These are phyloP conservation scores for Dicranocentrus wangi DNA, from an alignment of 2,888 invertebrate species.

Conservation along the genomic window DNA sequence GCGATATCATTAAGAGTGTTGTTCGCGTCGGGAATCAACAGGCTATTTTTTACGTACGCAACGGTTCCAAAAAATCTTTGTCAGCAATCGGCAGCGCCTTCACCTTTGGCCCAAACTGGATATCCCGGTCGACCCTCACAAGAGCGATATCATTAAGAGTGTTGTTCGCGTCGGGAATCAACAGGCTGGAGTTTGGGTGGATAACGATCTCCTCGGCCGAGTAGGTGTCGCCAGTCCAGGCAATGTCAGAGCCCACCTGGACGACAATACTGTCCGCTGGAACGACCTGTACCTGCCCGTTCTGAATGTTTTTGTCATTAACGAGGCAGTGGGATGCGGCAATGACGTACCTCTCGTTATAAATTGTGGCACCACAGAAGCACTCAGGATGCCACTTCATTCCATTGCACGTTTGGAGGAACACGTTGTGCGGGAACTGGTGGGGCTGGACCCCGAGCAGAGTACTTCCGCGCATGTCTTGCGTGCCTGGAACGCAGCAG, in stretches of 20 bases:
- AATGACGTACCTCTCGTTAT: conserved; percentile 21
- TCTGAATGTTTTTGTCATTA: not conserved
- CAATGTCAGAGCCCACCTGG: not conserved
- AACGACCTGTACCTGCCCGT: not conserved
- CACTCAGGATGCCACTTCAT: no score
- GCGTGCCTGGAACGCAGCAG: no score
- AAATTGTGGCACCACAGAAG: conserved; percentile 27
- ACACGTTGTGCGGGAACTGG: no score
- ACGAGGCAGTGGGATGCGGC: conserved; percentile 18
- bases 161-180: not conserved
- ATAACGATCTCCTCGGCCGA: not conserved
- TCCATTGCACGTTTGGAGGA: no score
- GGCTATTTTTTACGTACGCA: no score
- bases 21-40: not conserved
- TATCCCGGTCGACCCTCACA: not conserved
- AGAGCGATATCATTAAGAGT: conserved; percentile 29
- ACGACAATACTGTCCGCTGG: no score
- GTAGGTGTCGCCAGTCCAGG: not conserved
- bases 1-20: conserved; percentile 34
- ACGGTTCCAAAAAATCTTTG: conserved; percentile 14
- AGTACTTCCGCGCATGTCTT: no score
- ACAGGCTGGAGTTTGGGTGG: not conserved
- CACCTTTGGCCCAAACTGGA: conserved; percentile 1
- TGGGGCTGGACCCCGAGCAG: no score
- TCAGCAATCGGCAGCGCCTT: conserved; percentile 14